Evolutionary conservation across 2,113 vertebrate genomes (phyloP).

Genomic region (Tachycineta bicolor): DNA sequence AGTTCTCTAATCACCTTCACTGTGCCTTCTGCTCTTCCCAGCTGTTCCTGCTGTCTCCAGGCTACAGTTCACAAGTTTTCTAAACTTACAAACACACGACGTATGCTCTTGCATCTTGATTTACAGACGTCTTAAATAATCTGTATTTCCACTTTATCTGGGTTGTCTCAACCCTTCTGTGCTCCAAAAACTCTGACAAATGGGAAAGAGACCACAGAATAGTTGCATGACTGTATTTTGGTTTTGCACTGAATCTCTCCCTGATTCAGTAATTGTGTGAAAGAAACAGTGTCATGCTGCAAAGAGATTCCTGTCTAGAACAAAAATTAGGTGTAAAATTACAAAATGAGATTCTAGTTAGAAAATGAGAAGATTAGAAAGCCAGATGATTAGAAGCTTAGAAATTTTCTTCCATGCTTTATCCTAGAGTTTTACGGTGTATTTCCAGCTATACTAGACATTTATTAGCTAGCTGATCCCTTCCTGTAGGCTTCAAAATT

Average conservation of each 20-base stretch:
- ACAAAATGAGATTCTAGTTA: not conserved
- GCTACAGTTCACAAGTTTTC: not conserved
- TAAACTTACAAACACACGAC: not conserved
- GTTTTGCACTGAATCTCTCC: not conserved
- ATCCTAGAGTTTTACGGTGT: not conserved
- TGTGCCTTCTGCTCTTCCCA: not conserved
- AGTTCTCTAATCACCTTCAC: not conserved
- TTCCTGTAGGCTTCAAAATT: not conserved
- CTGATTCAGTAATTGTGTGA: not conserved
- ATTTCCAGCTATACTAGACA: not conserved
- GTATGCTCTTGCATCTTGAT: not conserved
- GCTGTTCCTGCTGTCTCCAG: not conserved
- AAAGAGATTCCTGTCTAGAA: not conserved
- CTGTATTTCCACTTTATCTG: not conserved
- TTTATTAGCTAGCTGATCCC: not conserved
- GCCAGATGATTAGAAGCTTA: not conserved
- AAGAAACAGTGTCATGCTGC: accelerated
- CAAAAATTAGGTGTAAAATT: not conserved
- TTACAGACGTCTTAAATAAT: not conserved
- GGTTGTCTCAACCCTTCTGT: not conserved
- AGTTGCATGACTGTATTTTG: not conserved
- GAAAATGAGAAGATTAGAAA: not conserved
- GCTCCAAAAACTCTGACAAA: not conserved
- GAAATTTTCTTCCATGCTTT: not conserved
- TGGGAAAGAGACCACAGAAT: not conserved